Evolutionary conservation across 2,888 invertebrate species (phyloP).

Genomic region (Dryobota labecula): DNA sequence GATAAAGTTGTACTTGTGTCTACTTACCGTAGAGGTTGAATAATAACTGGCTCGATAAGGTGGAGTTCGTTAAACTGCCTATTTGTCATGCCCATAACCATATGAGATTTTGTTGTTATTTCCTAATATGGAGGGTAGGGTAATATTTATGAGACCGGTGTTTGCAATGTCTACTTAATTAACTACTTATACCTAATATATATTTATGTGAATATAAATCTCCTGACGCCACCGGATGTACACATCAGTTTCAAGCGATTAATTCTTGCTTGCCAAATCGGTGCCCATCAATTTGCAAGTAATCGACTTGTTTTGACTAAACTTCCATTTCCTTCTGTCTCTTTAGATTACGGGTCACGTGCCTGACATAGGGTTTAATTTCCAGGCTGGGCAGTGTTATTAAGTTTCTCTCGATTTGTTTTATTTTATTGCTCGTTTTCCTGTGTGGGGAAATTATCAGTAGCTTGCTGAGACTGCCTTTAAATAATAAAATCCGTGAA

Average conservation of each 20-base stretch:
- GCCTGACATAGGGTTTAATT: slow-evolving; percentile 7
- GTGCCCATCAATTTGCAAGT: slow-evolving; percentile 70
- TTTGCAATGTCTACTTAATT: slow-evolving; percentile 28
- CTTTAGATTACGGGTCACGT: slow-evolving; percentile 16
- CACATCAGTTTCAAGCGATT: slow-evolving; percentile 39
- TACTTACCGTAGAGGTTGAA: slow-evolving; percentile 58
- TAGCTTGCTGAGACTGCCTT: not conserved
- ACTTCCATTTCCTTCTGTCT: slow-evolving; percentile 67
- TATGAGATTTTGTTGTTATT: slow-evolving; percentile 48
- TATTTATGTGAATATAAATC: slow-evolving; percentile 26
- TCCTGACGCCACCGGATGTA: slow-evolving; percentile 43
- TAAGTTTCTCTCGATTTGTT: slow-evolving; percentile 19
- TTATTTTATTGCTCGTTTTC: slow-evolving; percentile 38
- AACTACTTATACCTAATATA: slow-evolving; percentile 26
- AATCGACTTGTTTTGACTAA: slow-evolving; percentile 71
- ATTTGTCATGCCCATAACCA: slow-evolving; percentile 47
- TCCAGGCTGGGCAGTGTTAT: not conserved
- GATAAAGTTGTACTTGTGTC: slow-evolving; percentile 74
- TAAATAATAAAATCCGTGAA: slow-evolving; percentile 18
- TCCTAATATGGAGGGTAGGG: slow-evolving; percentile 41
- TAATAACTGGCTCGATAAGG: slow-evolving; percentile 57
- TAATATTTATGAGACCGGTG: slow-evolving; percentile 42
- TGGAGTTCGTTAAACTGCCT: slow-evolving; percentile 54
- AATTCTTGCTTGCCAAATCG: slow-evolving; percentile 67
- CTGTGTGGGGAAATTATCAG: not conserved